Evolutionary conservation across 2,113 vertebrate species (phyloP).

Genomic region (Apodemus speciosus): DNA sequence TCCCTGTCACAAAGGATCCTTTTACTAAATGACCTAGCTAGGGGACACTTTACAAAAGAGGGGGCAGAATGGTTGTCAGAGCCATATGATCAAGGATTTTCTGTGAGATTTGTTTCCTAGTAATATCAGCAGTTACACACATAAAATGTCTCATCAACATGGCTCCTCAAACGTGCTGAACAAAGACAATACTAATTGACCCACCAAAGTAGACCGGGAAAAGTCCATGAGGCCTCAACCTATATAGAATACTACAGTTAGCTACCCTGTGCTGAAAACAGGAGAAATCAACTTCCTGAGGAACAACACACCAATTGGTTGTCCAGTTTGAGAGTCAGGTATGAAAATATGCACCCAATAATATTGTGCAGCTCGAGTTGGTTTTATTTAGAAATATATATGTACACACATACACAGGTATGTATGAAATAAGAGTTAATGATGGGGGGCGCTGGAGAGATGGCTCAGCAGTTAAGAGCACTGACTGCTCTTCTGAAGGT

Average conservation of each 20-base stretch:
- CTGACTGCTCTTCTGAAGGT: no score
- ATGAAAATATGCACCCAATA: not conserved
- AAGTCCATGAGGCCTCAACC: not conserved
- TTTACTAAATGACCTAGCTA: no score
- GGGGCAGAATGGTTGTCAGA: not conserved
- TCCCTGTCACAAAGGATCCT: no score
- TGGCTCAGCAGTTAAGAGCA: no score
- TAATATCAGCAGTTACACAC: not conserved
- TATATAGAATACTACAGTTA: not conserved
- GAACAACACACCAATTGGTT: not conserved
- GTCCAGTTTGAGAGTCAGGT: not conserved
- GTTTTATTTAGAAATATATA: not conserved
- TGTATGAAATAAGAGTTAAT: not conserved
- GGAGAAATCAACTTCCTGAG: not conserved
- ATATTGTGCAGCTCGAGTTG: not conserved
- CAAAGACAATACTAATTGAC: not conserved
- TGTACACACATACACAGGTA: not conserved
- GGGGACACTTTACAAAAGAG: not conserved
- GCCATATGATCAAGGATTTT: not conserved
- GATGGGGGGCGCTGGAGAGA: no score
- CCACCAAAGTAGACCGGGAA: not conserved
- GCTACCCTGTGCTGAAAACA: not conserved
- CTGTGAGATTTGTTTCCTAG: not conserved
- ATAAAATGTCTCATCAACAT: not conserved
- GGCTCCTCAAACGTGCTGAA: no score